Evolutionary conservation across 2,113 vertebrate genomes (phyloP), one percentile per base, ranked within the genome.

Genomic region (Amphiprion percula): DNA sequence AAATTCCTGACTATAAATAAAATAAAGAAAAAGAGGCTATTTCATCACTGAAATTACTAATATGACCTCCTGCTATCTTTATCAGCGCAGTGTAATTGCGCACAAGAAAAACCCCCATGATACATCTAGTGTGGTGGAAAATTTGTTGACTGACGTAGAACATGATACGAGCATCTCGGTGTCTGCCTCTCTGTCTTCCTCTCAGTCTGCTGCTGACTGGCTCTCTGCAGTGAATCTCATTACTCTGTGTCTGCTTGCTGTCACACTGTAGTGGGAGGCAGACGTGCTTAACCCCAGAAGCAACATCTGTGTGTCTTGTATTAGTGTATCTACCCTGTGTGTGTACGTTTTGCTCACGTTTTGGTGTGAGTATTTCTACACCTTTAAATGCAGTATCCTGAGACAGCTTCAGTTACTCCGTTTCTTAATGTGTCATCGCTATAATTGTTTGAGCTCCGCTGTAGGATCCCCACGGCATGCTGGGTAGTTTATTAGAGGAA

Each of bases 211-310:
- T 59, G 87, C 85, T 85, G 86, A 90, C 87, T 87, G 82, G 71
- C 79, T 84, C 85, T 89, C 88, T 79, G 79, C 86, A 85, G 85
- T 77, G 82, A 78, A 84, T 90, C 87, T 93, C 83, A 91, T 93
- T 90, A 92, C 75, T 90, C 82, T 87, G 84, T 72, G 85, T 86
- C 88, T 92, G 88, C 86, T 92, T 79, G 77, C 80, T 90, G 91
- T 92, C 85, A 86, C 82, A 82, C 83, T 88, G 83, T 49, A 66
- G 89, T 69, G 84, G 77, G 86, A 87, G 78, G 76, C 83, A 85
- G 83, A 86, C 60, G 41, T 58, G 81, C 84, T 88, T 69, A 80
- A 86, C 78, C 84, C 90, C 83, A 72, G 81, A 91, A 85, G 83
- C 80, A 80, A 83, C 80, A 85, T 87, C 72, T 44, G 41, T 4